Evolutionary conservation across 2,888 invertebrate species (phyloP), one percentile per base, ranked within the genome.

Genomic region (Deilephila elpenor): DNA sequence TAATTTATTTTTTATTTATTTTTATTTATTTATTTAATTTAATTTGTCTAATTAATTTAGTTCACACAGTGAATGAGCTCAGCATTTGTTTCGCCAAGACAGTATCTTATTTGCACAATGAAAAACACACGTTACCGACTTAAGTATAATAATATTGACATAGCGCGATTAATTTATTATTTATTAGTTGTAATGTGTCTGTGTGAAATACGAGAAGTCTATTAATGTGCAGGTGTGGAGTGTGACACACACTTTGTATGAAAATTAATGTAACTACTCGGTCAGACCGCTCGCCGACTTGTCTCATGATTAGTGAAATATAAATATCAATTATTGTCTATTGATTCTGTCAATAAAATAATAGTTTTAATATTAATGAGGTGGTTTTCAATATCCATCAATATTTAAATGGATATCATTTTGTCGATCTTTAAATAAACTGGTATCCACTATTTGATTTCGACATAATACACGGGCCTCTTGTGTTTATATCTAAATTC

Each of bases 41-140:
- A n/a, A n/a, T n/a, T n/a, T 77, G 72, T 75, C 76, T 85, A 84
- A 85, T 86, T 82, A 84, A 85, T 84, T 82, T 80, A 71, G 80
- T 87, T 86, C 83, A 82, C 85, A 86, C 84, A 80, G 81, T 79
- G 74, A 74, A 81, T 82, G 78, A 77, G 74, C 67, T 78, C 75
- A 78, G 77, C 73, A 74, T 73, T 74, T 67, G 72, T 71, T 76
- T 72, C 72, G 53, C 20, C 34, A 64, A 6, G 17, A 20, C 34
- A 34, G 29, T 32, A 34, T 62, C 34, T 19, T 62, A 62, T 34
- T 51, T 51, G 44, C 51, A 67, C 51, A 67, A 67, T 67, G 25
- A 67, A 32, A 37, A n/a, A 62, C 51, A 67, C 34, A 62, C 51
- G 67, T 51, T 64, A 37, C n/a, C 37, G 20, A 37, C 37, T 19